phyloP scores from a whole-genome alignment of 35 echinoderm and acorn worm species.

The Strongylocentrotus purpuratus region DNA sequence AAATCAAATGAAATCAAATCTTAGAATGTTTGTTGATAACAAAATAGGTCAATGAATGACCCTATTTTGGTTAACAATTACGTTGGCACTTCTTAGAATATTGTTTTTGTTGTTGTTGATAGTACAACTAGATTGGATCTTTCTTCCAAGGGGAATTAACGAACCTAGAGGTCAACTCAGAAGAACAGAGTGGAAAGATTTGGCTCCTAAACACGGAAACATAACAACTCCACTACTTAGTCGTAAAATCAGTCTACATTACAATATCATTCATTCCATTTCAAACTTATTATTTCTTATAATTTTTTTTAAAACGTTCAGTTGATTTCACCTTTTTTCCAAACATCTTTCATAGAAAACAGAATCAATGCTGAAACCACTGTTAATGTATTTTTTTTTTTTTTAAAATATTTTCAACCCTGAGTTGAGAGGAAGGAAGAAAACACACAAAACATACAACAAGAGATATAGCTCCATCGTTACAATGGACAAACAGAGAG shows the following conservation, averaged over 20 bases:
- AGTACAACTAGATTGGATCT: conserved; percentile 33
- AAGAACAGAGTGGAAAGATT: conserved; percentile 9
- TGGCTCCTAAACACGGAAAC: background rate
- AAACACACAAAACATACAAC: conserved; percentile 33
- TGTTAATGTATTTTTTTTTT: conserved; percentile 44
- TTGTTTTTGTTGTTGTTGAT: conserved; percentile 27
- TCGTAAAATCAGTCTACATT: conserved; percentile 8
- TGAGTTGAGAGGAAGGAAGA: conserved; percentile 42
- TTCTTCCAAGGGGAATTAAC: conserved; percentile 1
- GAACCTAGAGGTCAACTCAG: background rate
- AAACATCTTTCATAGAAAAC: conserved; percentile 29
- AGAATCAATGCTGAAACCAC: conserved; percentile 41
- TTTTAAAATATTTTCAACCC: conserved; percentile 29
- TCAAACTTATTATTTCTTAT: conserved; percentile 30
- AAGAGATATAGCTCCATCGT: conserved; percentile 13
- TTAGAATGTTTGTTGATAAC: background rate
- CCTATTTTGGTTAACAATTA: conserved; percentile 46
- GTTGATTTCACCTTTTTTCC: conserved; percentile 29
- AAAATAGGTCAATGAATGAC: conserved; percentile 40
- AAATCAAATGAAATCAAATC: background rate
- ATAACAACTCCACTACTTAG: conserved; percentile 29
- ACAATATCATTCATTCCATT: conserved; percentile 39
- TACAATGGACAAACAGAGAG: background rate
- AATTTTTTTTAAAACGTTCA: conserved; percentile 20
- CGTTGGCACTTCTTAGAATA: conserved; percentile 38